Base-by-base conservation (phyloP, 2,888 invertebrate genomes). In the Slavum lentiscoides region DNA sequence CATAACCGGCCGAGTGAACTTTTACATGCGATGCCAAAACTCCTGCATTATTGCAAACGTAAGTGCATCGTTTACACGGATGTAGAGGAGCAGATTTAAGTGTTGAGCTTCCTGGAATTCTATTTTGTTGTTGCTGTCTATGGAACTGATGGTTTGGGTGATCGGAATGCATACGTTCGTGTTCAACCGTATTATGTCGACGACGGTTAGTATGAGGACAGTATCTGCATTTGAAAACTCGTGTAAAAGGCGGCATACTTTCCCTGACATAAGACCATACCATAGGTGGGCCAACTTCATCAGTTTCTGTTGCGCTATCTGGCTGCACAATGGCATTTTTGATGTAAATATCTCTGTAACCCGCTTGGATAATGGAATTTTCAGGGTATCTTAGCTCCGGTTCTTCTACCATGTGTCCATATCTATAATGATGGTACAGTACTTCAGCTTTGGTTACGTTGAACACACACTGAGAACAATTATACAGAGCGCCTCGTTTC, bases 201-300 rank as follows among this genome's bases (percentile, higher is more conserved):
- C 94, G 89, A n/a, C 92, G 89, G 85, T 94, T 94, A 19, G 94
- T 92, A 86, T 94, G 94, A 0, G 95, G 94, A 85, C 95, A 95
- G 85, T 90, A 92, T 53, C 92, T 90, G 85, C 95, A 96, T 85
- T 94, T 93, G 86, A 92, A 92, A 91, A 95, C 93, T 87, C 94
- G 94, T 74, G 91, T 90, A 82, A 93, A 91, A 77, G 91, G 8
- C 11, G 59, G 67, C 0, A 30, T 90, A 19, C 91, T 91, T 82
- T 90, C 90, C 61, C 91, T 91, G 13, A 7, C 30, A 0, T 92
- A 91, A 0, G 93, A 92, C 92, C 93, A 93, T 7, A 93, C 92
- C 75, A 91, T 88, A 0, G 93, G 92, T 76, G 92, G 91, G 84
- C 92, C 92, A 8, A 74, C 30, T 11, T 84, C 84, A 15, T 84